phyloP scores from a whole-genome alignment of 1,140 invertebrate species.

The Lerema accius region DNA sequence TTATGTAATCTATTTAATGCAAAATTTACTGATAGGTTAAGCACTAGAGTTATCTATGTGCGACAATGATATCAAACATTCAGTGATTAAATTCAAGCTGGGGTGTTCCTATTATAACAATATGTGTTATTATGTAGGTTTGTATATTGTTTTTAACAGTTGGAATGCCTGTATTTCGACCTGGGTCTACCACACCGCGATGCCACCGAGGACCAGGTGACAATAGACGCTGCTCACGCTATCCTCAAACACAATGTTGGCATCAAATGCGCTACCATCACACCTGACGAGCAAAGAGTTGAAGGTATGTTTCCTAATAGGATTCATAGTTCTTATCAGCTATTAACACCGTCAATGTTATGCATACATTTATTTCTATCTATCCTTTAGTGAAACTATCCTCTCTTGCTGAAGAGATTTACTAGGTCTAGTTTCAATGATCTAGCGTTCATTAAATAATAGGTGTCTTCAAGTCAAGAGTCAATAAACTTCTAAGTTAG shows the following conservation, averaged over 20 bases:
- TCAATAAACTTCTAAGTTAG: too few relatives aligned
- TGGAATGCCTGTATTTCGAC: conserved; percentile 93
- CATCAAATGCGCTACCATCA: conserved; percentile 96
- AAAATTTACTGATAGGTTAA: neutral
- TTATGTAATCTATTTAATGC: too few relatives aligned
- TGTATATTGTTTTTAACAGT: conserved; percentile 57
- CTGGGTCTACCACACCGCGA: conserved; percentile 93
- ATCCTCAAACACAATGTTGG: conserved; percentile 95
- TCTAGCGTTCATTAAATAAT: too few relatives aligned
- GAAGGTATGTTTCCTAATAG: conserved; percentile 85
- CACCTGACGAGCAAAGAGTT: conserved; percentile 94
- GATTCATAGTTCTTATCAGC: conserved; percentile 7
- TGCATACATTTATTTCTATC: too few relatives aligned
- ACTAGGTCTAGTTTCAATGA: too few relatives aligned
- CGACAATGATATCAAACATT: neutral
- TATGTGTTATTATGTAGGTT: too few relatives aligned
- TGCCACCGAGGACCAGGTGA: conserved; percentile 94
- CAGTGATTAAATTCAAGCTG: neutral
- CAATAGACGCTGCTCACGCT: conserved; percentile 93
- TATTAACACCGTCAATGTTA: too few relatives aligned
- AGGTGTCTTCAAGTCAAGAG: too few relatives aligned
- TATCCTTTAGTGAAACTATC: too few relatives aligned
- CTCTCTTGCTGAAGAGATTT: too few relatives aligned
- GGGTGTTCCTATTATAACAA: neutral
- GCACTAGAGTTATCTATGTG: neutral